Percentiles rank a stretch among this genome's conserved stretches.
phyloP scores from a whole-genome alignment of 2,797 vertebrate species.

The Molossus alvarezi region DNA sequence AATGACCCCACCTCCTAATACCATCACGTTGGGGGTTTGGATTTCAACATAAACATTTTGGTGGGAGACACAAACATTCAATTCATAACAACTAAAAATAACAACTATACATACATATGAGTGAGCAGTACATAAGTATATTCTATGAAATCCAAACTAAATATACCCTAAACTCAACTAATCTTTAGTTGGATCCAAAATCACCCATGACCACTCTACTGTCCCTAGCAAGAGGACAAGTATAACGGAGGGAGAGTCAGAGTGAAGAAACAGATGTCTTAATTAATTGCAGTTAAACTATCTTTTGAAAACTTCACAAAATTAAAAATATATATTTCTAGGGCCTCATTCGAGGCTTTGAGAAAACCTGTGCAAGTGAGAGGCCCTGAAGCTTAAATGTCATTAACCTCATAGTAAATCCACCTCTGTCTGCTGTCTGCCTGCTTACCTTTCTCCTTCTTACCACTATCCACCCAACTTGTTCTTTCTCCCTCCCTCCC shows the following conservation, averaged over 20 bases:
- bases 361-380: not conserved
- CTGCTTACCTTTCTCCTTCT: not conserved
- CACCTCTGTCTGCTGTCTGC: not conserved
- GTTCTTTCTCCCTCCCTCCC: not conserved
- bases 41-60: not conserved
- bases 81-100: not conserved
- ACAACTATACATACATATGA: not conserved
- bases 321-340: not conserved
- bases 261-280: not conserved
- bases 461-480: not conserved
- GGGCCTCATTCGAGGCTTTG: not conserved
- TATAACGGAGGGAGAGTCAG: not conserved
- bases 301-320: not conserved
- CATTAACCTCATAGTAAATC: not conserved
- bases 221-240: not conserved
- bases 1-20: too few relatives aligned
- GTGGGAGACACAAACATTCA: not conserved
- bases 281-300: not conserved
- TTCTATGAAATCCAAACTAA: not conserved
- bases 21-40: not conserved
- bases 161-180: not conserved
- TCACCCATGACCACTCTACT: not conserved
- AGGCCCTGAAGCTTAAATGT: not conserved
- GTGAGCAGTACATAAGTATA: not conserved
- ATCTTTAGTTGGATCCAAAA: not conserved